Conservation (phyloP, 2,113 vertebrate species). For the Grus americana region DNA sequence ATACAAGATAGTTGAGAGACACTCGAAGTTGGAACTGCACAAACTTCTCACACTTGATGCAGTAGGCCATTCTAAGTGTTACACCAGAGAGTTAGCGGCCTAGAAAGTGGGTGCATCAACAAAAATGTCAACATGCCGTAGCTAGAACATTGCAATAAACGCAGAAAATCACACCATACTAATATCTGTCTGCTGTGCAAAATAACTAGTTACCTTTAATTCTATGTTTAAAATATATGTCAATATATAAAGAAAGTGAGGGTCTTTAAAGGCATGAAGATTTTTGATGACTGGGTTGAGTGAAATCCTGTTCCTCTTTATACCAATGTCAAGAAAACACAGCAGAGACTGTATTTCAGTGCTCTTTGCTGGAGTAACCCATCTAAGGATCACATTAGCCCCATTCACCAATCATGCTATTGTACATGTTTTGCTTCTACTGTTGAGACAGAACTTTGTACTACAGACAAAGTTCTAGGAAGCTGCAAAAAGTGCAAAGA, state of each 20-base stretch:
- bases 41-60: not conserved
- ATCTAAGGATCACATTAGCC: not conserved
- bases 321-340: not conserved
- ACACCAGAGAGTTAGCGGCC: not conserved
- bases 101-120: not conserved
- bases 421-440: not conserved
- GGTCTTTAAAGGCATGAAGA: not conserved
- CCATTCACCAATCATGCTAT: not conserved
- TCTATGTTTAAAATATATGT: conserved; percentile 1
- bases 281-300: not conserved
- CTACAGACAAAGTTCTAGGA: not conserved
- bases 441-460: not conserved
- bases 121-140: not conserved
- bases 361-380: not conserved
- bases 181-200: not conserved
- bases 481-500: not conserved
- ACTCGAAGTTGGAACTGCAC: not conserved
- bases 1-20: not conserved
- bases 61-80: not conserved
- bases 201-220: not conserved
- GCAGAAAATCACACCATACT: not conserved
- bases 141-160: not conserved
- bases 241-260: not conserved
- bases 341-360: not conserved
- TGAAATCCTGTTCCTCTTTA: not conserved